Percentiles rank a stretch among this genome's conserved stretches.
These are phyloP conservation scores for Phymorhynchus buccinoides DNA, from an alignment of 1,140 invertebrate species.

Conservation along the genomic window DNA sequence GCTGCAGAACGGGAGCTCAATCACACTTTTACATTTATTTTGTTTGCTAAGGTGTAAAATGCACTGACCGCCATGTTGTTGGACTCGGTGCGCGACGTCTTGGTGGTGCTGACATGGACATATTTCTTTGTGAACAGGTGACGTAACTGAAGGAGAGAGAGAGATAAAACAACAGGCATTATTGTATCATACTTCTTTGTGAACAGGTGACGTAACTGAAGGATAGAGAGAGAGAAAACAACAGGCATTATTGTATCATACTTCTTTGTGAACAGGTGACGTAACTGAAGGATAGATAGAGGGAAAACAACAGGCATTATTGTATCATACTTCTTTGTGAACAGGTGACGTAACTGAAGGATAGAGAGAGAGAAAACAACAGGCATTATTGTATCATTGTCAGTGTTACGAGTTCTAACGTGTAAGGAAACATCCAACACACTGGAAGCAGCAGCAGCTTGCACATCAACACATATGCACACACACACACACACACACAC, in stretches of 20 bases:
- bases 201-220: not conserved
- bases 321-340: not conserved
- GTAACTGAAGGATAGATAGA: not conserved
- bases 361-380: not conserved
- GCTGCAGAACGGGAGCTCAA: too few species aligned
- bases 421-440: too few species aligned
- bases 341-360: not conserved
- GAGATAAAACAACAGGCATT: not conserved
- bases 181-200: too few species aligned
- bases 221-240: not conserved
- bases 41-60: too few species aligned
- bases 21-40: too few species aligned
- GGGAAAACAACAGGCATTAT: not conserved
- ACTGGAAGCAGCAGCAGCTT: too few species aligned
- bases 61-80: slow-evolving; percentile 70
- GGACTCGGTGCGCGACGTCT: slow-evolving; percentile 64
- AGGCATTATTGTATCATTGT: not conserved
- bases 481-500: too few species aligned
- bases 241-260: not conserved
- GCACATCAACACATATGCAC: too few species aligned
- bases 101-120: slow-evolving; percentile 68
- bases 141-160: slow-evolving; percentile 58
- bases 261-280: too few species aligned
- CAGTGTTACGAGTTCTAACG: too few species aligned
- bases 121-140: slow-evolving; percentile 67